Evolutionary conservation across 2,113 vertebrate species (phyloP).

Genomic region (Clupea harengus): DNA sequence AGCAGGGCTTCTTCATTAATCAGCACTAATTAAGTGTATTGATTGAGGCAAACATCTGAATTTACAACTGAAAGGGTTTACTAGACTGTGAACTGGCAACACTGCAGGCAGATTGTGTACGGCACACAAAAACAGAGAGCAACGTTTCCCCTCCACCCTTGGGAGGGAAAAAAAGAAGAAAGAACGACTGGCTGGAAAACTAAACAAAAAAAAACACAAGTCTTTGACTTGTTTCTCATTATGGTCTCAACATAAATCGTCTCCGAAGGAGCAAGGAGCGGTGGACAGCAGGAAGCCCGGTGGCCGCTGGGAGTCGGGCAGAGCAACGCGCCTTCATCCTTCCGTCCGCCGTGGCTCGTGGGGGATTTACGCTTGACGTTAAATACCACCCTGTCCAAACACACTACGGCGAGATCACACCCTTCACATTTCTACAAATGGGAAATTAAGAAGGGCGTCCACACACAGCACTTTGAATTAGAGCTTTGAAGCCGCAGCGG

Average conservation of each 20-base stretch:
- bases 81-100: conserved; percentile 63
- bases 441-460: neutral
- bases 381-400: neutral
- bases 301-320: neutral
- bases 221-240: conserved; percentile 53
- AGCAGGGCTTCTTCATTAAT: conserved; percentile 79
- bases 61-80: conserved; percentile 69
- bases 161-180: no score
- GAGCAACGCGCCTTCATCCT: neutral
- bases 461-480: neutral
- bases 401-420: neutral
- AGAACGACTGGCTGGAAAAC: conserved; percentile 46
- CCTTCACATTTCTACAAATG: neutral
- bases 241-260: conserved; percentile 56
- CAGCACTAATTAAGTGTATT: conserved; percentile 88
- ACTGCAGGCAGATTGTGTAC: conserved; percentile 28
- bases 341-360: neutral
- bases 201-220: conserved; percentile 51
- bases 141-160: conserved; percentile 54
- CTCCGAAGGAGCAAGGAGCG: neutral
- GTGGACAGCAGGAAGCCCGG: neutral
- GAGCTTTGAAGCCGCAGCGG: neutral
- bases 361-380: neutral
- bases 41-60: conserved; percentile 72
- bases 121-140: conserved; percentile 33